Percentiles rank a stretch among this genome's conserved stretches.
Conservation (phyloP, 2,888 invertebrate genomes). For the Sericinus montela region DNA sequence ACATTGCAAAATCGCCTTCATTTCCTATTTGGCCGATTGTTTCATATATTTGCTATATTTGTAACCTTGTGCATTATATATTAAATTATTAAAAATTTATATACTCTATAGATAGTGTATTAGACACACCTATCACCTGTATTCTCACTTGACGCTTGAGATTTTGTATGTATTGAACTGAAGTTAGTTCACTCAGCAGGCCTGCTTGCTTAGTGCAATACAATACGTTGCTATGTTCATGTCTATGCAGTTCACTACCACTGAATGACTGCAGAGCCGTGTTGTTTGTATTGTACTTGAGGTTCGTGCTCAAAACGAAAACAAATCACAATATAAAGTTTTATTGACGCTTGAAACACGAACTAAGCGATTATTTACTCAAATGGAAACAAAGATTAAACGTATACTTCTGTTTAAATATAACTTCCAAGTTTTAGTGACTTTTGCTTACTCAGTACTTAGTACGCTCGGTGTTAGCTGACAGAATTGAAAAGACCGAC, state of each 20-base stretch:
- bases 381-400: conserved; percentile 51
- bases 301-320: conserved; percentile 62
- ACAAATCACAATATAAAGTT: conserved; percentile 52
- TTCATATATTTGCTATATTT: too few relatives aligned
- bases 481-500: conserved; percentile 54
- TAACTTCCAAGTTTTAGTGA: conserved; percentile 47
- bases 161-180: conserved; percentile 36
- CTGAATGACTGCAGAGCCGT: background rate
- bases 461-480: conserved; percentile 47
- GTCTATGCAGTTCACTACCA: background rate
- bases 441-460: too few relatives aligned
- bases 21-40: too few relatives aligned
- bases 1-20: too few relatives aligned
- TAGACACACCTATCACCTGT: background rate
- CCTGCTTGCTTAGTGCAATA: conserved; percentile 36
- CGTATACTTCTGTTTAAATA: conserved; percentile 39
- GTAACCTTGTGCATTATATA: too few relatives aligned
- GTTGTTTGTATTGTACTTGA: conserved; percentile 12
- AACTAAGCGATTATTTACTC: conserved; percentile 47
- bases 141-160: background rate
- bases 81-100: too few relatives aligned
- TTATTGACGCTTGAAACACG: conserved; percentile 57
- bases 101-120: too few relatives aligned
- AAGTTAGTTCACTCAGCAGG: conserved; percentile 46
- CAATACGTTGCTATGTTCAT: conserved; percentile 19